Conservation (phyloP, 2,797 vertebrate genomes). For the Megalops cyprinoides region DNA sequence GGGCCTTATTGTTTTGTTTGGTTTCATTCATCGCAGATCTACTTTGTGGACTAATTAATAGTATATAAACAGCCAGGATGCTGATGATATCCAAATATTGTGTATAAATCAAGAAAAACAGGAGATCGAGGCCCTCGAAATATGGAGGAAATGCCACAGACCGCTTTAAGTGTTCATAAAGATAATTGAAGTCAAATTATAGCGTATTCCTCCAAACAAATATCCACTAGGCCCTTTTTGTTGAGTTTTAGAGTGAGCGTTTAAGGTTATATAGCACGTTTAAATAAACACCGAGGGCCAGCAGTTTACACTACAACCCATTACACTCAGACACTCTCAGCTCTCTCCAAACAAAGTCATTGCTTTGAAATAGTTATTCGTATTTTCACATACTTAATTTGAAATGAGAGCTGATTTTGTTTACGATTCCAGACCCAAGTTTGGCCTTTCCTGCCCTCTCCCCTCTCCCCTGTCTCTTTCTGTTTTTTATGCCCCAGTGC, state of each 20-base stretch:
- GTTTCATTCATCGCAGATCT: conserved; percentile 38
- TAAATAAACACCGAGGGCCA: conserved; percentile 45
- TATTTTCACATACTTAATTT: conserved; percentile 51
- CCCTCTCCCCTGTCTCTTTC: conserved; percentile 21
- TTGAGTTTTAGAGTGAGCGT: conserved; percentile 37
- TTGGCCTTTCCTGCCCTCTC: conserved; percentile 28
- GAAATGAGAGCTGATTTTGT: conserved; percentile 54
- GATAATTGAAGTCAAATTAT: conserved; percentile 46
- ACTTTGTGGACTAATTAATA: conserved; percentile 35
- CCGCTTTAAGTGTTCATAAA: conserved; percentile 41
- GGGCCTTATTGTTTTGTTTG: conserved; percentile 40
- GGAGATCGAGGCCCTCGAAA: conserved; percentile 24
- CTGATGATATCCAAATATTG: conserved; percentile 39
- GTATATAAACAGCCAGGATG: conserved; percentile 33
- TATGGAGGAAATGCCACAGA: conserved; percentile 42
- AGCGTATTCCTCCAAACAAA: conserved; percentile 32
- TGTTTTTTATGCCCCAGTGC: conserved; percentile 4
- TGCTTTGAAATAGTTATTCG: conserved; percentile 45
- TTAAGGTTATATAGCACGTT: conserved; percentile 41
- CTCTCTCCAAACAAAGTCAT: conserved; percentile 52
- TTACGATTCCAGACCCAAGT: conserved; percentile 40
- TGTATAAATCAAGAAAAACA: conserved; percentile 36
- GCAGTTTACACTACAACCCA: conserved; percentile 43
- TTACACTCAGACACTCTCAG: conserved; percentile 31
- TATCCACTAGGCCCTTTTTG: conserved; percentile 18